Conservation (phyloP, 37 sponge, comb jelly and placozoan species). For the Oscarella lobularis region DNA sequence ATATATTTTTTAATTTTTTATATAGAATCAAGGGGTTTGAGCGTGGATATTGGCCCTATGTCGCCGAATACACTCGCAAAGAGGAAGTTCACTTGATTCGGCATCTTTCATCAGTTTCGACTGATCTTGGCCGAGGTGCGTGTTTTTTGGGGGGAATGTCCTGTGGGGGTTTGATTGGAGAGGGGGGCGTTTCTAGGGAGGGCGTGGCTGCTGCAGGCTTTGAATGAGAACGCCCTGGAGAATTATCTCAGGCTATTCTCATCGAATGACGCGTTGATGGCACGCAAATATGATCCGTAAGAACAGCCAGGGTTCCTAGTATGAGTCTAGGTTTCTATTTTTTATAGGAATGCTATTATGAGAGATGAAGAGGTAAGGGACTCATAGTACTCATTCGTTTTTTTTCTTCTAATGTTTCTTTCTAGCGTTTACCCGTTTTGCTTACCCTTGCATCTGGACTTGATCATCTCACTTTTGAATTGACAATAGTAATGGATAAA, state of each 20-base stretch:
- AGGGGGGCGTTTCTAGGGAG: background rate
- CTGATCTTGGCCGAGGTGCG: background rate
- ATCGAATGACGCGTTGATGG: background rate
- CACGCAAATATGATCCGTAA: background rate
- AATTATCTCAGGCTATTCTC: background rate
- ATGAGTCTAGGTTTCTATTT: no score
- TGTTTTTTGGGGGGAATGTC: background rate
- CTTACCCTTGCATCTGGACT: background rate
- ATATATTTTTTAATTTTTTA: background rate
- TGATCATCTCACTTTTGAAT: background rate
- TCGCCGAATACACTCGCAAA: background rate
- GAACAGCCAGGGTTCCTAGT: no score
- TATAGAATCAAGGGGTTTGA: background rate
- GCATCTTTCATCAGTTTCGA: background rate
- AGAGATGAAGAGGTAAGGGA: background rate
- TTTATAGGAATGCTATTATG: background rate
- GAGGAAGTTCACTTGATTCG: background rate
- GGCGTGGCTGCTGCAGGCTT: background rate
- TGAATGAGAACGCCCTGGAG: conserved; percentile 1
- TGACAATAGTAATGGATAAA: background rate
- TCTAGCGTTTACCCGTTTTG: background rate
- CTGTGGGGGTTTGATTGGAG: background rate
- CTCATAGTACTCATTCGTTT: background rate
- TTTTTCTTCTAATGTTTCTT: background rate
- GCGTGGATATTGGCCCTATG: background rate